These are phyloP conservation scores for Eolophus roseicapilla DNA, from an alignment of 2,113 vertebrate species.

Conservation along the genomic window DNA sequence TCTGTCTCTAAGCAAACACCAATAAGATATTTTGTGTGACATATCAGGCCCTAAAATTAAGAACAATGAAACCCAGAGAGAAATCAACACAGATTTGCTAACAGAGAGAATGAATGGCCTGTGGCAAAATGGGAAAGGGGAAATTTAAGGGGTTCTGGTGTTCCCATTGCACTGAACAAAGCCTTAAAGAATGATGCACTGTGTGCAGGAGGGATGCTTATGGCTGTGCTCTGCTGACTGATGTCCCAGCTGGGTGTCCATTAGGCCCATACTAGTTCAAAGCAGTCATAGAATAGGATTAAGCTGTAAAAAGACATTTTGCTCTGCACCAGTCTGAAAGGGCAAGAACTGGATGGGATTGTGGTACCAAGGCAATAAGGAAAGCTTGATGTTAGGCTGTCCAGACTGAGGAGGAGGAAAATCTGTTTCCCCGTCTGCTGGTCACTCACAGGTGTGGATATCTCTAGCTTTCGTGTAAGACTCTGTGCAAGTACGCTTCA, in stretches of 20 bases:
- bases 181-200: rapidly evolving
- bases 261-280: background rate
- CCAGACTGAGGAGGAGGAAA: background rate
- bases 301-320: background rate
- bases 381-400: background rate
- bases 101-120: rapidly evolving
- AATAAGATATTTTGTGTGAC: background rate
- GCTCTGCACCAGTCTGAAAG: background rate
- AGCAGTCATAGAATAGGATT: background rate
- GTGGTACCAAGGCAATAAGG: background rate
- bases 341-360: rapidly evolving
- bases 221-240: background rate
- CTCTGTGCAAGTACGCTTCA: background rate
- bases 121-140: rapidly evolving
- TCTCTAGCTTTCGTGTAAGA: background rate
- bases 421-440: background rate
- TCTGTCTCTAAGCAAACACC: background rate
- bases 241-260: background rate
- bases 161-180: rapidly evolving
- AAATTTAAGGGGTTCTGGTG: background rate
- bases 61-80: background rate
- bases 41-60: background rate
- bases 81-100: background rate
- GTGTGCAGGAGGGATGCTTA: rapidly evolving
- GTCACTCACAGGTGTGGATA: background rate